Evolutionary conservation across 2,888 invertebrate species (phyloP).

Genomic region (Notodonta dromedarius): DNA sequence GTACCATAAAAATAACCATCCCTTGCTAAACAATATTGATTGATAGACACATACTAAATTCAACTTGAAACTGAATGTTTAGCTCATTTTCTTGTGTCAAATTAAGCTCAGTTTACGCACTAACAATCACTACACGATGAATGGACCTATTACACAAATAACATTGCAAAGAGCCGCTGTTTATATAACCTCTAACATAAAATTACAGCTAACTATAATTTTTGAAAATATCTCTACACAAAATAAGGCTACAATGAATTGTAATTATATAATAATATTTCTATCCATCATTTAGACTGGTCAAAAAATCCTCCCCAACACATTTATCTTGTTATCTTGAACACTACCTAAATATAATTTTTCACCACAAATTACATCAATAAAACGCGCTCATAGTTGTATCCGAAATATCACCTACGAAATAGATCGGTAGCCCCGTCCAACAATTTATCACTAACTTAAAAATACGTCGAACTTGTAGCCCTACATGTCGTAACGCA

Average conservation of each 20-base stretch:
- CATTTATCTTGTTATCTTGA: not conserved
- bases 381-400: not conserved
- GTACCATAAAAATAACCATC: too few relatives aligned
- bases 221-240: constrained; percentile 4
- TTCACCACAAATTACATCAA: not conserved
- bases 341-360: not conserved
- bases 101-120: not conserved
- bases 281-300: not conserved
- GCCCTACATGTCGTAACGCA: not conserved
- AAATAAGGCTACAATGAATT: not conserved
- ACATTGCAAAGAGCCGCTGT: not conserved
- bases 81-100: too few relatives aligned
- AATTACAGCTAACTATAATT: not conserved
- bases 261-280: constrained; percentile 1
- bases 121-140: not conserved
- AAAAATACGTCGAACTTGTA: constrained; percentile 1
- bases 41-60: too few relatives aligned
- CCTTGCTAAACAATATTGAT: too few relatives aligned
- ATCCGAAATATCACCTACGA: not conserved
- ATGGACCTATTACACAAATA: not conserved
- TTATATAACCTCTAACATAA: not conserved
- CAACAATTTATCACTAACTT: not conserved
- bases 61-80: too few relatives aligned
- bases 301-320: not conserved
- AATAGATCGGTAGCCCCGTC: not conserved